Conservation (phyloP, 2,888 invertebrate species). For the Steinernema hermaphroditum region DNA sequence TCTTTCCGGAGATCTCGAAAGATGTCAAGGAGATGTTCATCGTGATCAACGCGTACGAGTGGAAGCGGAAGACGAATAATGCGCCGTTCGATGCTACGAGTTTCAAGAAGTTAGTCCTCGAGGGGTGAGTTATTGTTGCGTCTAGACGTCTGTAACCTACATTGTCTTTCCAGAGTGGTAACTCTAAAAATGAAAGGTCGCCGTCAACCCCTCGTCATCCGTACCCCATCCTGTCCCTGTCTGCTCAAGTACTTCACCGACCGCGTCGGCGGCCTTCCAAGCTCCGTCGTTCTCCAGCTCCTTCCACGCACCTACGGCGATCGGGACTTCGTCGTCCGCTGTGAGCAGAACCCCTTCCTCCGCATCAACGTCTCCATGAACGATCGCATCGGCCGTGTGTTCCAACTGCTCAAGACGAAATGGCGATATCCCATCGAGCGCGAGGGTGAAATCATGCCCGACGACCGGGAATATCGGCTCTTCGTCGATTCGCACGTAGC, state of each 20-base stretch:
- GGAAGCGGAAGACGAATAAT: constrained; percentile 50
- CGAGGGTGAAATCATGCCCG: constrained; percentile 4
- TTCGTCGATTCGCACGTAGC: constrained; percentile 39
- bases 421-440: constrained; percentile 39
- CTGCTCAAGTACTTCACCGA: constrained; percentile 52
- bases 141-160: no score
- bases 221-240: constrained; percentile 54
- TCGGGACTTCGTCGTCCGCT: constrained; percentile 42
- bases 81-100: constrained; percentile 42
- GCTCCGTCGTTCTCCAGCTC: constrained; percentile 43
- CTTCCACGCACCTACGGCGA: constrained; percentile 48
- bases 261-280: constrained; percentile 47
- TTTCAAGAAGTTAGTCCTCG: constrained; percentile 45
- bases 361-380: constrained; percentile 49
- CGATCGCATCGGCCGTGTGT: constrained; percentile 48
- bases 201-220: constrained; percentile 43
- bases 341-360: constrained; percentile 51
- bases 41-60: constrained; percentile 58
- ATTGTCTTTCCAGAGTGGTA: neutral
- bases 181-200: constrained; percentile 20
- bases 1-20: constrained; percentile 14
- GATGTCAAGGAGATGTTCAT: constrained; percentile 52
- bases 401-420: constrained; percentile 49
- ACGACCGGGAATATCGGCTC: constrained; percentile 32
- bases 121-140: constrained; percentile 43